These are phyloP conservation scores for Drosophila pseudoobscura DNA, from an alignment of 1,140 invertebrate genomes.

Conservation along the genomic window DNA sequence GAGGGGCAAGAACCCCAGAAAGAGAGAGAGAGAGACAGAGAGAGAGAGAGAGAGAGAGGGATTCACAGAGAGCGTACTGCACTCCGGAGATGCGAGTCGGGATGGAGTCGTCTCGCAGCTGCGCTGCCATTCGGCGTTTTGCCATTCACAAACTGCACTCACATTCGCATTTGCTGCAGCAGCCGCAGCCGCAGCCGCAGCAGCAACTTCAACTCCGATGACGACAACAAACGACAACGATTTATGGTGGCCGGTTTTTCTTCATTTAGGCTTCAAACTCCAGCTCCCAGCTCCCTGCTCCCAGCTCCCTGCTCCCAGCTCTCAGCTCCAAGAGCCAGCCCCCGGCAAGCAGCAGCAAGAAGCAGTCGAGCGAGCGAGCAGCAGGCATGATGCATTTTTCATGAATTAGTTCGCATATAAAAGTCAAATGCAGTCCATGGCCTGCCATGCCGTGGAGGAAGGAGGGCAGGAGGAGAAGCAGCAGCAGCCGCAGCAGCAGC, in stretches of 20 bases:
- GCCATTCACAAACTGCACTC: constrained; percentile 58
- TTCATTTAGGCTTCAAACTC: constrained; percentile 55
- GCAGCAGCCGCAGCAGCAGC: not conserved
- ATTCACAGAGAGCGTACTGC: not conserved
- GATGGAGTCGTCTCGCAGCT: constrained; percentile 4
- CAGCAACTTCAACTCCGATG: constrained; percentile 30
- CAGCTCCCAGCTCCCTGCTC: constrained; percentile 3
- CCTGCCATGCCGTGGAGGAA: constrained; percentile 19
- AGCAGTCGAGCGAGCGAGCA: constrained; percentile 32
- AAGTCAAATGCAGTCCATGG: constrained; percentile 72
- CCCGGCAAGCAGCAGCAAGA: constrained; percentile 4
- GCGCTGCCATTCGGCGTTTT: constrained; percentile 14
- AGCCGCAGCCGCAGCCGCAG: constrained; percentile 15
- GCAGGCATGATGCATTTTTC: constrained; percentile 70
- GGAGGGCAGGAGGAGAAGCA: not conserved
- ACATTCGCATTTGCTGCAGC: constrained; percentile 53
- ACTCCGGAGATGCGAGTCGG: constrained; percentile 11
- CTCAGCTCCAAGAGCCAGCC: constrained; percentile 8
- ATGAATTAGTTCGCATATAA: constrained; percentile 80
- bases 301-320: constrained; percentile 10
- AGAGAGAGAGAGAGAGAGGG: constrained; percentile 10
- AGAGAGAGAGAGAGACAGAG: constrained; percentile 34
- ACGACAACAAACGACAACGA: constrained; percentile 53
- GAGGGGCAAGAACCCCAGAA: not conserved
- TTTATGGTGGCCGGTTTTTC: constrained; percentile 78